These are phyloP conservation scores for Cheilosia urbana DNA, from an alignment of 2,888 invertebrate species.

Conservation along the genomic window DNA sequence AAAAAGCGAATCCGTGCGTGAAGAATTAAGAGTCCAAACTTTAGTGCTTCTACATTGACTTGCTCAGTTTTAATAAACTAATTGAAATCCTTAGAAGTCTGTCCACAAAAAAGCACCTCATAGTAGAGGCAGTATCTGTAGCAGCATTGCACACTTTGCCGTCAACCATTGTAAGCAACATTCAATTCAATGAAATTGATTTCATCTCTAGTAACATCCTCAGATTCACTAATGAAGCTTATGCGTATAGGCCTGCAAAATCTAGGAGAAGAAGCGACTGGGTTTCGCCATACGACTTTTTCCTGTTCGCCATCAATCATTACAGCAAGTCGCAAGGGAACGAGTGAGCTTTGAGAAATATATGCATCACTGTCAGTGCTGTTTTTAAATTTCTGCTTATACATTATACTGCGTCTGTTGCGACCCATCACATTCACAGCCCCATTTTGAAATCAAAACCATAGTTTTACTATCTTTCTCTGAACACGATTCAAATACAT, in stretches of 20 bases:
- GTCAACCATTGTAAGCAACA: conserved; percentile 78
- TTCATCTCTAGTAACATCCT: conserved; percentile 45
- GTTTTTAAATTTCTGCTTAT: too few relatives aligned
- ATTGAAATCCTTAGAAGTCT: conserved; percentile 80
- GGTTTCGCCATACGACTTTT: conserved; percentile 58
- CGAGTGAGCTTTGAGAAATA: conserved; percentile 63
- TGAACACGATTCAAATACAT: too few relatives aligned
- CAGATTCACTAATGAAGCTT: conserved; percentile 64
- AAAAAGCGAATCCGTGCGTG: conserved; percentile 72
- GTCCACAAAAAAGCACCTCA: conserved; percentile 79
- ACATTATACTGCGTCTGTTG: too few relatives aligned
- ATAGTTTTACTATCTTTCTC: too few relatives aligned
- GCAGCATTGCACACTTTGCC: conserved; percentile 76
- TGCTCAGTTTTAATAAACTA: conserved; percentile 68
- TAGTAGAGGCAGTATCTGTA: conserved; percentile 78
- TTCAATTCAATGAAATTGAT: neutral
- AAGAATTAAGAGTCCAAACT: conserved; percentile 78
- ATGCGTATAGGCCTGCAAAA: conserved; percentile 46
- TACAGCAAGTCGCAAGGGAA: conserved; percentile 32
- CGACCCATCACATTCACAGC: too few relatives aligned
- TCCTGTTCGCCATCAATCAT: neutral
- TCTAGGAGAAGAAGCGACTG: conserved; percentile 59
- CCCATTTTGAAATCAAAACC: conserved; percentile 32
- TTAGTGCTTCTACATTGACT: conserved; percentile 71
- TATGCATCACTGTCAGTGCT: conserved; percentile 74